Base-by-base conservation (phyloP, 2,888 invertebrate genomes). In the Lasioglossum morio region DNA sequence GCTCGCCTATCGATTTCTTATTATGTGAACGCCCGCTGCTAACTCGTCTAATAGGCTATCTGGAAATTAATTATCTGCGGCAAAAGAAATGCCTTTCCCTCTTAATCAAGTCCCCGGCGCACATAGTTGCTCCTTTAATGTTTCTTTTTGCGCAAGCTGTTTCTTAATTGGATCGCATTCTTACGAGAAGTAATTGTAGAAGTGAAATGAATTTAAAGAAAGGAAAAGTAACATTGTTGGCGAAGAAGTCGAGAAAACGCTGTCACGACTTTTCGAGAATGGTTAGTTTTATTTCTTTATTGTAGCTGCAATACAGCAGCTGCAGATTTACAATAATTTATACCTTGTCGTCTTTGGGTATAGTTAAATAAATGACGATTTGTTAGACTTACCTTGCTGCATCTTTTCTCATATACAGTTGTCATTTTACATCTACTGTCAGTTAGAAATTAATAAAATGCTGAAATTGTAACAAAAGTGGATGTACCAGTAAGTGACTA, bases 111-210 rank as follows among this genome's bases (percentile, higher is more conserved):
- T 34, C 66, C 1, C 34, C 66, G 23, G 34, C 8, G 66, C 3
- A 66, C 66, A 19, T 34, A 34, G 10, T 19, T 8, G 66, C 3
- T 34, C 19, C 23, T 23, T 66, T 66, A 34, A 37, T 19, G 10
- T 66, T 66, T 34, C 66, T 66, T 66, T 34, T 23, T 66, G 66
- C 66, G 34, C 66, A 66, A 66, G 66, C 66, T 34, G 34, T 34
- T 66, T 66, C 34, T 66, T 66, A 66, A 66, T 66, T 66, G 34
- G 23, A 37, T 34, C 34, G 34, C 66, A 66, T 66, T 66, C 34
- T 37, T 34, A 34, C 66, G 16, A 30, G 8, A 19, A 19, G 34
- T 66, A 34, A 66, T 66, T 66, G 66, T 30, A 66, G 34, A 66
- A 66, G 66, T 8, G 30, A 66, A 34, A 66, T 19, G 66, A 34